Evolutionary conservation across 2,888 invertebrate genomes (phyloP).

Genomic region (Sarcophaga caerulescens): DNA sequence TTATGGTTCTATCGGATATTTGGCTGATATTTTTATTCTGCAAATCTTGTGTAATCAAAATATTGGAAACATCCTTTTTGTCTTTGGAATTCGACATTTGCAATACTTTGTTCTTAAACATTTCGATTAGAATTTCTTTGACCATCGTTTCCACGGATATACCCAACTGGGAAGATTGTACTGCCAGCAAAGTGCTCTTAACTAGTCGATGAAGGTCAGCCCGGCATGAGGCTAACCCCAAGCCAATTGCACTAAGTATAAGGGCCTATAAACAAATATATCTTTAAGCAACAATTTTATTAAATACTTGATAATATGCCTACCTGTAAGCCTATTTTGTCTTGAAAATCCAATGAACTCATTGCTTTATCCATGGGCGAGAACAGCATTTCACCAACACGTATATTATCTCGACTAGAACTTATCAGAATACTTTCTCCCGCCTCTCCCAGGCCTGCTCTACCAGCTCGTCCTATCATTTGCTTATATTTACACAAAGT

Average conservation of each 20-base stretch:
- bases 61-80: conserved; percentile 72
- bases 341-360: conserved; percentile 83
- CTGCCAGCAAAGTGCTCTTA: conserved; percentile 84
- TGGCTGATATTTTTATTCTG: conserved; percentile 60
- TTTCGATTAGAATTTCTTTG: conserved; percentile 76
- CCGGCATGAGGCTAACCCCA: conserved; percentile 84
- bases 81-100: conserved; percentile 68
- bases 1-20: conserved; percentile 72
- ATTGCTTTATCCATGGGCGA: conserved; percentile 87
- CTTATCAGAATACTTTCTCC: conserved; percentile 95
- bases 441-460: conserved; percentile 90
- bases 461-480: conserved; percentile 97
- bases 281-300: background rate
- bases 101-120: conserved; percentile 80
- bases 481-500: conserved; percentile 93
- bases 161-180: conserved; percentile 83
- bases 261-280: conserved; percentile 80
- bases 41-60: conserved; percentile 78
- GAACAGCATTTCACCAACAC: conserved; percentile 83
- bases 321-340: conserved; percentile 82
- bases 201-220: conserved; percentile 83
- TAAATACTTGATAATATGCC: background rate
- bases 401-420: conserved; percentile 83
- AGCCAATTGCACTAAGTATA: conserved; percentile 86
- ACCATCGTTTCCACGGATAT: conserved; percentile 75